Base-by-base conservation (phyloP, 2,113 vertebrate species). In the Laticauda colubrina region DNA sequence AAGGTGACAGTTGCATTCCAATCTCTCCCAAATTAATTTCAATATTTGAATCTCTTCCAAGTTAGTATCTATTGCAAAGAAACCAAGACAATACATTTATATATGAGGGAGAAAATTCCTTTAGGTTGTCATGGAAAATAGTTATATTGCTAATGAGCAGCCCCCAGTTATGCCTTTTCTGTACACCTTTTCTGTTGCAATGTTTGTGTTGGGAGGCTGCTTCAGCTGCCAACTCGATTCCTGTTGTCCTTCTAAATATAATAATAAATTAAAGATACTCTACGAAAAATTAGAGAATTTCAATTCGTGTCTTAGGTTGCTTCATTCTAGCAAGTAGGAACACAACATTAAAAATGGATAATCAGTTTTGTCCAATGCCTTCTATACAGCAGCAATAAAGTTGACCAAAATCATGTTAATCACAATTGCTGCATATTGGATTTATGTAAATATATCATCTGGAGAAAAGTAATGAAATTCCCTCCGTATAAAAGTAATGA, bases 331-430 rank as follows among this genome's bases (percentile, higher is more conserved):
- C 34, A 89, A 55, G 85, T 54, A 89, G 20, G 54, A 89, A 24
- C 56, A 92, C 53, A 64, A 55, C 10, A 7, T 89, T 93, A 53
- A 90, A 90, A 90, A 85, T 54, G n/a, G 29, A 59, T 59, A 34
- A 55, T 89, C 9, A 4, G 88, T 75, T 89, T 61, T 61, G 75
- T 48, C 92, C 89, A 90, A 69, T 87, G 81, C 92, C 34, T 48
- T 55, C 1, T n/a, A n/a, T 43, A 29, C 4, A 48, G 34, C 21
- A 34, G 15, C 56, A 53, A 61, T 34, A 90, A 54, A 24, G 48
- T 55, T 54, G 57, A 59, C 57, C 57, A 39, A 53, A 93, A 64
- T 93, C 54, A 55, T n/a, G 89, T 55, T 90, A 87, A 90, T 93
- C 92, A 86, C 75, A 45, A 12, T 55, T 87, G 26, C 81, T 69